Conservation (phyloP, 2,888 invertebrate species). For the Heliothis peltigera region DNA sequence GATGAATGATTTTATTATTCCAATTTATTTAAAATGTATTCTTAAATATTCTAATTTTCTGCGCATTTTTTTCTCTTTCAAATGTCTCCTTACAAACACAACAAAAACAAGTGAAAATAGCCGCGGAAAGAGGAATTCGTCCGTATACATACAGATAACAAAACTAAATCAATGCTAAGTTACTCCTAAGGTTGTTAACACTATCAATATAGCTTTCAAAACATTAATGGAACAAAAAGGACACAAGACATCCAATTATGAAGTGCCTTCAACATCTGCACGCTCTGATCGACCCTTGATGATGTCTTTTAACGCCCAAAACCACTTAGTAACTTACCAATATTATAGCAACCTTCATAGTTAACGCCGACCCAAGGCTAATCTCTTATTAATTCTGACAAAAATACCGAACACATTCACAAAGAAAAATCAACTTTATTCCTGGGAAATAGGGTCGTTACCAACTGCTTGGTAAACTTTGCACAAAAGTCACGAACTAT, state of each 20-base stretch:
- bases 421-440: slow-evolving; percentile 31
- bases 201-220: slow-evolving; percentile 27
- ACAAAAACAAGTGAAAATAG: no score
- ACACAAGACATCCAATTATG: slow-evolving; percentile 49
- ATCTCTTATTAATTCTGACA: slow-evolving; percentile 66
- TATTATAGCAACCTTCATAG: slow-evolving; percentile 64
- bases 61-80: no score
- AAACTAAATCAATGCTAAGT: slow-evolving; percentile 11
- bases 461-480: slow-evolving; percentile 28
- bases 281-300: slow-evolving; percentile 56
- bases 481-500: slow-evolving; percentile 61
- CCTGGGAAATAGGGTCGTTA: not conserved
- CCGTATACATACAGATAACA: not conserved
- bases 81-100: no score
- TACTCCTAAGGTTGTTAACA: slow-evolving; percentile 9
- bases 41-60: no score
- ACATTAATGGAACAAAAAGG: slow-evolving; percentile 29
- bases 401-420: slow-evolving; percentile 14
- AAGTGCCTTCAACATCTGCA: slow-evolving; percentile 56
- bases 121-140: no score
- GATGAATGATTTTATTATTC: no score
- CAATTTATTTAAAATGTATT: no score
- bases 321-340: slow-evolving; percentile 67
- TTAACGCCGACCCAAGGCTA: slow-evolving; percentile 63
- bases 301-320: slow-evolving; percentile 66